Evolutionary conservation across 2,113 vertebrate genomes (phyloP).

Genomic region (Dipodomys merriami): DNA sequence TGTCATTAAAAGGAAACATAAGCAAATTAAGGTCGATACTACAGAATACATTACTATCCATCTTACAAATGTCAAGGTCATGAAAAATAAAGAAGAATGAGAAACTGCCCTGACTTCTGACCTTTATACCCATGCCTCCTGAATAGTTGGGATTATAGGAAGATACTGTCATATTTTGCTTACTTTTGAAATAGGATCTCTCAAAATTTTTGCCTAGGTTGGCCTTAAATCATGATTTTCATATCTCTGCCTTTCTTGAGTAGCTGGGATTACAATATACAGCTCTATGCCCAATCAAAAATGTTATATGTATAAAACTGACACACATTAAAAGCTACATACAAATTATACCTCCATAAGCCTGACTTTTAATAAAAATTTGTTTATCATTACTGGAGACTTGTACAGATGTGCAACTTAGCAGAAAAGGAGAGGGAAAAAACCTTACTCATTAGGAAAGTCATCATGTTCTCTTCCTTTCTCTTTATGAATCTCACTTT

Average conservation of each 20-base stretch:
- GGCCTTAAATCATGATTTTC: too few relatives aligned
- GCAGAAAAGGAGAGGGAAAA: neutral
- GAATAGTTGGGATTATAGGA: too few relatives aligned
- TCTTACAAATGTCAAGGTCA: neutral
- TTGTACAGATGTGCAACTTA: neutral
- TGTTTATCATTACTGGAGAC: neutral
- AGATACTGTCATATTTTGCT: too few relatives aligned
- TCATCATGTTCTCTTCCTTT: neutral
- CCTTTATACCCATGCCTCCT: too few relatives aligned
- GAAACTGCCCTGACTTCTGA: neutral
- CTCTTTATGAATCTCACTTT: neutral
- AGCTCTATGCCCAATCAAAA: too few relatives aligned
- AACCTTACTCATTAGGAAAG: neutral
- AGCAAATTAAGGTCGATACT: neutral
- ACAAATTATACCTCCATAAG: neutral
- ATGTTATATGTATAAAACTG: neutral
- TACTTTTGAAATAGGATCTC: too few relatives aligned
- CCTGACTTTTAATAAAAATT: neutral
- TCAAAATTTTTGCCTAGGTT: too few relatives aligned
- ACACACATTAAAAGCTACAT: neutral
- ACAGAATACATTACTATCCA: neutral
- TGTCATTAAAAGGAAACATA: neutral
- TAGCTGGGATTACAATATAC: too few relatives aligned
- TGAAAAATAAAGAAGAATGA: slow-evolving; percentile 3
- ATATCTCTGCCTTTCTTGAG: too few relatives aligned